Conservation (phyloP, 2,797 vertebrate species). For the Lacerta agilis region DNA sequence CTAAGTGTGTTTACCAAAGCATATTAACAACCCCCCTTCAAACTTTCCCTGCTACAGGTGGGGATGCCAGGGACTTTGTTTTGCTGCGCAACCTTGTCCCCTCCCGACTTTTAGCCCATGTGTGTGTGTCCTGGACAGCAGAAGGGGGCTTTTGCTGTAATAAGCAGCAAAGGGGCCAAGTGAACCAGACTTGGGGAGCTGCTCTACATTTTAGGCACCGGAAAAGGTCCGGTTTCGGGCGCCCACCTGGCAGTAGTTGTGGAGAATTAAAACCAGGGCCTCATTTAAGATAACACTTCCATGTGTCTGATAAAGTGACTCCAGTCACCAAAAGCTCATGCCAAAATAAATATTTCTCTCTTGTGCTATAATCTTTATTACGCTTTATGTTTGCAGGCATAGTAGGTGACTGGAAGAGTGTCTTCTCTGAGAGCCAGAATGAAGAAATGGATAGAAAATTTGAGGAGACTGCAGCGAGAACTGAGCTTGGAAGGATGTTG, state of each 20-base stretch:
- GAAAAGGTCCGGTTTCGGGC: background rate
- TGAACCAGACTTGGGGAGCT: too few species aligned
- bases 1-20: too few species aligned
- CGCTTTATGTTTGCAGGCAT: conserved; percentile 71
- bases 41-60: too few species aligned
- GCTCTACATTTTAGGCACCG: background rate
- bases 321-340: too few species aligned
- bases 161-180: background rate
- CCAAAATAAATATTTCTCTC: background rate
- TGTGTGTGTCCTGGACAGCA: too few species aligned
- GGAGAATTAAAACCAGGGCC: background rate
- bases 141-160: background rate
- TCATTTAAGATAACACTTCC: background rate
- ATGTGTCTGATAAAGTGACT: too few species aligned
- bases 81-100: too few species aligned
- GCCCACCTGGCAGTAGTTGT: background rate
- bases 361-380: conserved; percentile 13
- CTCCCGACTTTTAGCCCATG: too few species aligned
- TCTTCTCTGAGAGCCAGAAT: conserved; percentile 82
- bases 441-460: conserved; percentile 81
- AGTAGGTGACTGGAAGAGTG: conserved; percentile 84
- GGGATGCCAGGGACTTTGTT: too few species aligned
- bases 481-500: conserved; percentile 75
- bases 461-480: conserved; percentile 75
- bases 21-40: too few species aligned